Evolutionary conservation across 1,140 invertebrate species (phyloP), one percentile per base, ranked within the genome.

Genomic region (Pararge aegeria): DNA sequence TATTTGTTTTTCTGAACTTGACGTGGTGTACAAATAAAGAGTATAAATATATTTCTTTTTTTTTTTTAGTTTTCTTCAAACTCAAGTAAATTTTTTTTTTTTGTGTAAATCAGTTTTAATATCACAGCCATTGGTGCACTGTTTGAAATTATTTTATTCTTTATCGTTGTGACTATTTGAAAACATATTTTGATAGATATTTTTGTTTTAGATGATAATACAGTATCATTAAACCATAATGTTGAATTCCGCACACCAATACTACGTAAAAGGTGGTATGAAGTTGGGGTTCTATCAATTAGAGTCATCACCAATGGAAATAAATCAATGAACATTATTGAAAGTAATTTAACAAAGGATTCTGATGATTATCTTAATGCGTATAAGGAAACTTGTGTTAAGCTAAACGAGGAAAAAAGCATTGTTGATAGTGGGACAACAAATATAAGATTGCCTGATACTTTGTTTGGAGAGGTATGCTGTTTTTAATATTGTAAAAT

Each of bases 341-440:
- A 19, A 4, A 55, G 29, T 9, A 63, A 66, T 50, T 1, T 48
- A 5, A 53, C 56, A 27, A 64, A n/a, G 1, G 48, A 27, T 64
- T 21, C 57, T 27, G 54, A 54, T 64, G 24, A 58, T 42, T 46
- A 49, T 42, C 30, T 20, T n/a, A 13, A 53, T 52, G 13, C 29
- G 10, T 55, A 80, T 55, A 57, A 64, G 51, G 73, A 86, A 12
- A 73, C 70, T 52, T 88, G 85, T 38, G 53, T 64, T 10, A 70
- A 70, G 53, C 55, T 88, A 10, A 88, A 86, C 62, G 56, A 67
- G 37, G 75, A 85, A 51, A 88, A 88, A 60, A 85, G 83, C 64
- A 88, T 88, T 44, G 77, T 87, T 7, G 85, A 88, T 40, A 85
- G 82, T 48, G 85, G 85, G 1, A 88, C 85, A 10, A 88, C 85